These are phyloP conservation scores for Scylla paramamosain DNA, from an alignment of 1,140 invertebrate species.

Conservation along the genomic window DNA sequence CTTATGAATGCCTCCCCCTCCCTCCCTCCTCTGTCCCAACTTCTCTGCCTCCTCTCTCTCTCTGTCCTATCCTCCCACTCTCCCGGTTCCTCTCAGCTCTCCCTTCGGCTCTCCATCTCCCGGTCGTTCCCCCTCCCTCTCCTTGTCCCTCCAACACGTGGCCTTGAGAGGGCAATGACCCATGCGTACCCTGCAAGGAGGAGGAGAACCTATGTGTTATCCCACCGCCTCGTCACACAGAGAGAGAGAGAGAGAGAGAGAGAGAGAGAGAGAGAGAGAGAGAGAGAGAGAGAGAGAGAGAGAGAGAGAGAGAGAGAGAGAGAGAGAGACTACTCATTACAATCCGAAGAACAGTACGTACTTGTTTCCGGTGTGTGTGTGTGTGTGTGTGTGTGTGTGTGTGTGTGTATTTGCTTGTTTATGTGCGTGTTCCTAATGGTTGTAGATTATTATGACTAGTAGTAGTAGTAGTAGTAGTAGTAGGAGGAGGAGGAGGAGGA, in stretches of 20 bases:
- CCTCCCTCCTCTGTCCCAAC: too few species aligned
- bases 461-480: neutral
- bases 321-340: neutral
- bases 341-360: too few species aligned
- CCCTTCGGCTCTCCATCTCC: too few species aligned
- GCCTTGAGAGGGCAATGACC: neutral
- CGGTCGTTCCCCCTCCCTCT: neutral
- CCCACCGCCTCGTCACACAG: neutral
- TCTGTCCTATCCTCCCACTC: too few species aligned
- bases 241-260: conserved; percentile 58
- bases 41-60: too few species aligned
- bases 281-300: neutral
- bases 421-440: too few species aligned
- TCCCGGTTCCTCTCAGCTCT: too few species aligned
- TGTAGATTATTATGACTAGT: neutral
- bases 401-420: too few species aligned
- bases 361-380: neutral
- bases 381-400: too few species aligned
- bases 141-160: neutral
- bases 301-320: conserved; percentile 24
- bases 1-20: too few species aligned
- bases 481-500: neutral
- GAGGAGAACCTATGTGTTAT: too few species aligned
- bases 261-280: conserved; percentile 56
- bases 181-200: neutral